phyloP scores from a whole-genome alignment of 2,888 invertebrate species.

The Scotopteryx bipunctaria region DNA sequence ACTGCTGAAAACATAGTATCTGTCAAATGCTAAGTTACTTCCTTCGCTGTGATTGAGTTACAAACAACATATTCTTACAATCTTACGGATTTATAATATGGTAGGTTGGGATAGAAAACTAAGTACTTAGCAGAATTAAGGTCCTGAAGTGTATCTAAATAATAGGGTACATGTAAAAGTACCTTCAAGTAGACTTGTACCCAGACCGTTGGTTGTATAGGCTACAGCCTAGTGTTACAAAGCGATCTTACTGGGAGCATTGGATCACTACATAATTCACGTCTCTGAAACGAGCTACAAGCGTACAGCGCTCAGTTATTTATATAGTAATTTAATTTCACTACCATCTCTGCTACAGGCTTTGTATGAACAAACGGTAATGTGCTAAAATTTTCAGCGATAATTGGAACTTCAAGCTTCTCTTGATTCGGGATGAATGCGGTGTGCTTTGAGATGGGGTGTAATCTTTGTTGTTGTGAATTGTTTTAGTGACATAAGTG shows the following conservation, averaged over 20 bases:
- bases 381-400: conserved; percentile 35
- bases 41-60: no score
- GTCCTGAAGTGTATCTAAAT: neutral
- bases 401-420: conserved; percentile 19
- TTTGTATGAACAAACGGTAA: conserved; percentile 29
- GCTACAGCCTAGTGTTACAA: conserved; percentile 20
- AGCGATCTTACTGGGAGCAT: conserved; percentile 33
- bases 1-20: no score
- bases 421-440: conserved; percentile 3
- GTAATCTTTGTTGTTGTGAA: neutral
- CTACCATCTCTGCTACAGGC: conserved; percentile 38
- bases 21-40: no score
- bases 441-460: neutral
- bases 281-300: conserved; percentile 31
- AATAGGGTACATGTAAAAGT: neutral
- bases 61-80: no score
- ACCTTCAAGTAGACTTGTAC: neutral
- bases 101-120: no score
- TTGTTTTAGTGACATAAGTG: neutral
- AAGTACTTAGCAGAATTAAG: no score
- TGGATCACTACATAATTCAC: conserved; percentile 39
- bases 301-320: conserved; percentile 45
- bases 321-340: conserved; percentile 59
- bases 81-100: no score
- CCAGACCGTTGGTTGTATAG: no score